Evolutionary conservation across 2,888 invertebrate species (phyloP), one percentile per base, ranked within the genome.

Genomic region (Drepanosiphum platanoidis): DNA sequence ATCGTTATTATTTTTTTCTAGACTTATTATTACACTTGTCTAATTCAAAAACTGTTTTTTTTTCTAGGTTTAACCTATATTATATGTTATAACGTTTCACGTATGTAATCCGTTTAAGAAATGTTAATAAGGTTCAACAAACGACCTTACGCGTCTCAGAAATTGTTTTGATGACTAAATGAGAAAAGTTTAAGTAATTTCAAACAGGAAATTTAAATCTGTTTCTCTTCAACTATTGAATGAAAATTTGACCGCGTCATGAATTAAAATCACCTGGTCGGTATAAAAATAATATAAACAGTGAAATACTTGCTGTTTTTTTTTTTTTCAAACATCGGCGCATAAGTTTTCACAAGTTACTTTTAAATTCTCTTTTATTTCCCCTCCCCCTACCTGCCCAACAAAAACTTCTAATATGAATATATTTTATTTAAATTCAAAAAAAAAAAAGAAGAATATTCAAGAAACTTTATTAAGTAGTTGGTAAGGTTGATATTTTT

Each of bases 131-230:
- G 7, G 34, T 34, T 34, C 34, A 15, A 32, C 32, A 52, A 52
- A n/a, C n/a, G 8, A 58, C n/a, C 34, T 34, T 34, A n/a, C n/a
- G n/a, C 13, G 13, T 32, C 52, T 52, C 18, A 15, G 15, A 75
- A 34, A 58, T 11, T 34, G 32, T 58, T 27, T n/a, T 9, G 3
- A 9, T 34, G 32, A 58, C 52, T 58, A 75, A 75, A 75, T 22
- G 58, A 75, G 58, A 75, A 75, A 75, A 75, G 75, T 75, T 75
- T 58, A 58, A 34, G 34, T 58, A 75, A 34, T 75, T 75, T 36
- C 11, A 58, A 58, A 58, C 58, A 34, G 75, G 75, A 75, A 75
- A 75, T 75, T 75, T 75, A 75, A 75, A 75, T 75, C 58, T 58
- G 75, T 75, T 75, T 58, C 58, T 34, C 8, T n/a, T n/a, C 34